Conservation (phyloP, 2,888 invertebrate species). For the Hemaris fuciformis region DNA sequence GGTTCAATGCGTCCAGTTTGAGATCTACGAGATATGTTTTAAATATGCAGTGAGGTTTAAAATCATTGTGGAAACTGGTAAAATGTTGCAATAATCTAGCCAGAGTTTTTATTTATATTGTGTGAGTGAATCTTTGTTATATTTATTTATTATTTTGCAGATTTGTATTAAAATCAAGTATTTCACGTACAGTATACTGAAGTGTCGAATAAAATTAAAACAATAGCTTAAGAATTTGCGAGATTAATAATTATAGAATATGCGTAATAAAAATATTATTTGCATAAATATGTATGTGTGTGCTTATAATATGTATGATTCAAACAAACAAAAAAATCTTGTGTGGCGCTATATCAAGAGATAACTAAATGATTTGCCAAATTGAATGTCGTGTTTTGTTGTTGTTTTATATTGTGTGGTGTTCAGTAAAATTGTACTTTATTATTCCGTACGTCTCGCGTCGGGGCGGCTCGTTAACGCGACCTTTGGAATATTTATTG, state of each 20-base stretch:
- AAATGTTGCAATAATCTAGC: not conserved
- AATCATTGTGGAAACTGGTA: not conserved
- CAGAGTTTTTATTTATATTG: not conserved
- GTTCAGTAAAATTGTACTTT: slow-evolving; percentile 69
- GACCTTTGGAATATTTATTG: slow-evolving; percentile 78
- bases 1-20: not conserved
- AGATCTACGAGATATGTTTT: not conserved
- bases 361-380: slow-evolving; percentile 46
- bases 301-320: not conserved
- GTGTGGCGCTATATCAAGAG: slow-evolving; percentile 34
- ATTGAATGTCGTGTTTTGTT: slow-evolving; percentile 50
- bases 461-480: slow-evolving; percentile 74
- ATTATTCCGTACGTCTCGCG: slow-evolving; percentile 72
- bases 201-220: not conserved
- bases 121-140: not conserved
- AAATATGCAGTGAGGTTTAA: not conserved
- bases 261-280: not conserved
- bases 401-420: slow-evolving; percentile 57
- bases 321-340: not conserved
- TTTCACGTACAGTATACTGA: not conserved
- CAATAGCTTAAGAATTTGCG: slow-evolving; percentile 13
- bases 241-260: slow-evolving; percentile 28
- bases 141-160: not conserved
- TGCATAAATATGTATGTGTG: not conserved
- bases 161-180: not conserved